Percentiles rank a stretch among this genome's conserved stretches.
These are phyloP conservation scores for Zaprionus inermis DNA, from an alignment of 1,140 invertebrate genomes.

Conservation along the genomic window DNA sequence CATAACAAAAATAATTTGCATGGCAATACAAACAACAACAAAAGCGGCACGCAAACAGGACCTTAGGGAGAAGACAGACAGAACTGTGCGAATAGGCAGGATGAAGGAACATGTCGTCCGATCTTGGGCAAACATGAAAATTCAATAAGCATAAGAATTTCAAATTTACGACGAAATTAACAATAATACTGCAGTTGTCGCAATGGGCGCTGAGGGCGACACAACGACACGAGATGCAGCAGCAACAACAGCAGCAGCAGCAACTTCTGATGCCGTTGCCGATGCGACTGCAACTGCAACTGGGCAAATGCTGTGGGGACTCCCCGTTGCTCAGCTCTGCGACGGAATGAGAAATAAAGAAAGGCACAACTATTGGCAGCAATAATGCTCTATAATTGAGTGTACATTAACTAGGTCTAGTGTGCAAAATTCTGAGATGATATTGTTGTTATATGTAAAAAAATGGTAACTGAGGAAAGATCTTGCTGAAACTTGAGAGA, in stretches of 20 bases:
- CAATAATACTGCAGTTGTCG: slow-evolving; percentile 76
- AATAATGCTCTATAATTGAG: not conserved
- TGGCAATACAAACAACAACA: slow-evolving; percentile 41
- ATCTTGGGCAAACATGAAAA: slow-evolving; percentile 72
- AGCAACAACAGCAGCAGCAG: slow-evolving; percentile 9
- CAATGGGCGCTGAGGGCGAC: slow-evolving; percentile 62
- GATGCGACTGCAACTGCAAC: slow-evolving; percentile 22
- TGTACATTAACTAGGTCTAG: not conserved
- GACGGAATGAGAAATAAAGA: slow-evolving; percentile 21
- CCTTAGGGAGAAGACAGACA: slow-evolving; percentile 1
- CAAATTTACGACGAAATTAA: slow-evolving; percentile 82
- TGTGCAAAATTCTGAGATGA: not conserved
- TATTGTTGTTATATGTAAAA: no score
- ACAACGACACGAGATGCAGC: slow-evolving; percentile 38
- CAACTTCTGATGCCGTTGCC: slow-evolving; percentile 3
- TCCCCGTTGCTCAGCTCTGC: slow-evolving; percentile 24
- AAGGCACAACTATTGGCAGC: not conserved
- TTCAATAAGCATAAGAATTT: slow-evolving; percentile 83
- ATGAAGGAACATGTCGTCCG: slow-evolving; percentile 39
- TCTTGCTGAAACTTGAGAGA: no score
- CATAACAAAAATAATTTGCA: slow-evolving; percentile 77
- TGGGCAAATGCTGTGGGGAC: slow-evolving; percentile 11
- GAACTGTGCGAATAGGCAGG: not conserved
- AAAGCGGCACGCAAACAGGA: slow-evolving; percentile 12
- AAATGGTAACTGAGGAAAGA: no score